Evolutionary conservation across 2,888 invertebrate species (phyloP).

Genomic region (Pollenia labialis): DNA sequence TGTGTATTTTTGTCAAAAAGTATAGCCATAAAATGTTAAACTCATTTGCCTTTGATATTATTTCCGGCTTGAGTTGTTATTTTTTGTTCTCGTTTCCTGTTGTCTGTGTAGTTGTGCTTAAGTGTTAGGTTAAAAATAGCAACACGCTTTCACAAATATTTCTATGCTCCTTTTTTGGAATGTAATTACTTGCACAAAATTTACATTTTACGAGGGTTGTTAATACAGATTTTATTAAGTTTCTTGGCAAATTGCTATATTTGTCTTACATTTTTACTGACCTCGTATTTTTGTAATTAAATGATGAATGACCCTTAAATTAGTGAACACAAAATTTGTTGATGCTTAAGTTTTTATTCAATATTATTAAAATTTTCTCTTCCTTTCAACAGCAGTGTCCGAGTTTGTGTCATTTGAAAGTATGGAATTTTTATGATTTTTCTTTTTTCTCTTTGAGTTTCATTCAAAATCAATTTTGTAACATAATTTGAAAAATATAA

Average conservation of each 20-base stretch:
- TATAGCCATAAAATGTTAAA: constrained; percentile 47
- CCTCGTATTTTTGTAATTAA: background rate
- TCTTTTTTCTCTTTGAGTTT: background rate
- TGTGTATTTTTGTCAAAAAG: constrained; percentile 22
- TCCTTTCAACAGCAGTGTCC: background rate
- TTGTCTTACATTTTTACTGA: background rate
- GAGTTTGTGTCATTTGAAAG: background rate
- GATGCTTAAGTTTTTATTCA: constrained; percentile 1
- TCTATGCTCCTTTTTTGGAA: constrained; percentile 5
- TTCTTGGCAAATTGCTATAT: background rate
- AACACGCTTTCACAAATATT: background rate
- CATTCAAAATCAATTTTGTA: background rate
- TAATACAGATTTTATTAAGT: background rate
- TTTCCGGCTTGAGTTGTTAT: constrained; percentile 26
- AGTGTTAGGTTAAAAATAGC: background rate
- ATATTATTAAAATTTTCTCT: background rate
- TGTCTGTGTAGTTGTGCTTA: background rate
- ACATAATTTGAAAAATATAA: background rate
- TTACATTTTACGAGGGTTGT: background rate
- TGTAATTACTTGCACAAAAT: constrained; percentile 2
- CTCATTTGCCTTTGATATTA: constrained; percentile 39
- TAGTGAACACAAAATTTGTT: background rate
- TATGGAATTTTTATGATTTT: background rate
- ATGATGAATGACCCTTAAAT: background rate
- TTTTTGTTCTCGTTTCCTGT: background rate